Evolutionary conservation across 1,140 invertebrate genomes (phyloP).

Genomic region (Drosophila serrata): DNA sequence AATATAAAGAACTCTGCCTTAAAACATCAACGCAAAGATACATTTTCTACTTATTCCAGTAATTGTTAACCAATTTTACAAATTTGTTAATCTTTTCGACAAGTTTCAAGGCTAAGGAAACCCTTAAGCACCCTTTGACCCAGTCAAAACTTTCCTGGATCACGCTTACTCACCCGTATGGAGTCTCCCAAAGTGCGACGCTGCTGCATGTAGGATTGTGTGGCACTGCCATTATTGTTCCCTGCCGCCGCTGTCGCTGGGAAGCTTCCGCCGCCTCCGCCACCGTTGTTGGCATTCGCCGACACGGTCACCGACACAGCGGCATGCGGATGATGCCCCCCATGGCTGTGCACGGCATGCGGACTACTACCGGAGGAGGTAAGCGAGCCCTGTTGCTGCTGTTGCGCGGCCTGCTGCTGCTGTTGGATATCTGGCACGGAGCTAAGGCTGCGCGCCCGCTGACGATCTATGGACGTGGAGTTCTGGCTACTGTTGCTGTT

Average conservation of each 20-base stretch:
- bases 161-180: slow-evolving; percentile 62
- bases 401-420: slow-evolving; percentile 56
- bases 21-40: background rate
- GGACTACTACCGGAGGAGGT: slow-evolving; percentile 60
- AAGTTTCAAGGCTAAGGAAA: background rate
- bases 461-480: slow-evolving; percentile 87
- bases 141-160: background rate
- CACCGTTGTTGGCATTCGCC: slow-evolving; percentile 79
- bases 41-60: background rate
- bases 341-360: slow-evolving; percentile 47
- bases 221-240: slow-evolving; percentile 69
- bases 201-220: slow-evolving; percentile 70
- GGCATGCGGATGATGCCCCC: slow-evolving; percentile 50
- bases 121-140: background rate
- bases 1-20: background rate
- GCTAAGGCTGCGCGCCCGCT: slow-evolving; percentile 92
- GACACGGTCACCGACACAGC: slow-evolving; percentile 61
- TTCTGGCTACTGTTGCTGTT: slow-evolving; percentile 37
- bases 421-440: slow-evolving; percentile 92
- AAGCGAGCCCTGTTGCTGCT: slow-evolving; percentile 56
- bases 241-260: slow-evolving; percentile 16
- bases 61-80: background rate
- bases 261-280: slow-evolving; percentile 81
- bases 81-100: background rate
- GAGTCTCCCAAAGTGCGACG: slow-evolving; percentile 70